Evolutionary conservation across 2,888 invertebrate genomes (phyloP).

Genomic region (Nymphalis c-album): DNA sequence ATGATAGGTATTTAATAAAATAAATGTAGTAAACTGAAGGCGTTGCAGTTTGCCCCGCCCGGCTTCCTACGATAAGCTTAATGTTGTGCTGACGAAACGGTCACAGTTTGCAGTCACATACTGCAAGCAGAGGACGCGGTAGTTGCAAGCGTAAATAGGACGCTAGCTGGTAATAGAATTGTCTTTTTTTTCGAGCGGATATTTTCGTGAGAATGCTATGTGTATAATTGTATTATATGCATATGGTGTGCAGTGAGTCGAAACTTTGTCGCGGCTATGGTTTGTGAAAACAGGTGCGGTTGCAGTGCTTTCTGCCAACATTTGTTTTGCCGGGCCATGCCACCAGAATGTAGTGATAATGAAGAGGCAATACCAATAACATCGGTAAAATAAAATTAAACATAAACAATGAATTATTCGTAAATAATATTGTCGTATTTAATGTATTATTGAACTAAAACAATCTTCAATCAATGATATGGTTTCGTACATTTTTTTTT

Average conservation of each 20-base stretch:
- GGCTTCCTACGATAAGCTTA: not conserved
- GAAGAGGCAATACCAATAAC: slow-evolving; percentile 54
- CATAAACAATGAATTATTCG: slow-evolving; percentile 30
- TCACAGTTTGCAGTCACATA: slow-evolving; percentile 25
- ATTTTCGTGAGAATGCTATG: slow-evolving; percentile 61
- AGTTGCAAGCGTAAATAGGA: slow-evolving; percentile 40
- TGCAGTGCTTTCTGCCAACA: slow-evolving; percentile 67
- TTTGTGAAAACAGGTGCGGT: slow-evolving; percentile 48
- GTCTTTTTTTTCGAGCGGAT: slow-evolving; percentile 49
- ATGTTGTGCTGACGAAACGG: slow-evolving; percentile 7
- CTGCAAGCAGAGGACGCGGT: slow-evolving; percentile 32
- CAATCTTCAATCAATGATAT: not conserved
- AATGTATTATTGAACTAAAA: slow-evolving; percentile 4
- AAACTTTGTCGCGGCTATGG: slow-evolving; percentile 23
- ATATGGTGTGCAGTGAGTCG: slow-evolving; percentile 38
- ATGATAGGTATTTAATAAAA: not conserved
- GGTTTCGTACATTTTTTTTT: not conserved
- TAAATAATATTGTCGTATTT: slow-evolving; percentile 15
- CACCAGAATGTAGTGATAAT: slow-evolving; percentile 47
- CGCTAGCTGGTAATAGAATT: slow-evolving; percentile 40
- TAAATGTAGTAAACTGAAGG: not conserved
- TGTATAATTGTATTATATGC: slow-evolving; percentile 40
- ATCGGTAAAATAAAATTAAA: slow-evolving; percentile 52
- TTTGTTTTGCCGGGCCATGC: slow-evolving; percentile 61
- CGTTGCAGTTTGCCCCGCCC: not conserved